These are phyloP conservation scores for Stichodactyla mertensii DNA, from an alignment of 64 coral and sea anemone genomes.

Conservation along the genomic window DNA sequence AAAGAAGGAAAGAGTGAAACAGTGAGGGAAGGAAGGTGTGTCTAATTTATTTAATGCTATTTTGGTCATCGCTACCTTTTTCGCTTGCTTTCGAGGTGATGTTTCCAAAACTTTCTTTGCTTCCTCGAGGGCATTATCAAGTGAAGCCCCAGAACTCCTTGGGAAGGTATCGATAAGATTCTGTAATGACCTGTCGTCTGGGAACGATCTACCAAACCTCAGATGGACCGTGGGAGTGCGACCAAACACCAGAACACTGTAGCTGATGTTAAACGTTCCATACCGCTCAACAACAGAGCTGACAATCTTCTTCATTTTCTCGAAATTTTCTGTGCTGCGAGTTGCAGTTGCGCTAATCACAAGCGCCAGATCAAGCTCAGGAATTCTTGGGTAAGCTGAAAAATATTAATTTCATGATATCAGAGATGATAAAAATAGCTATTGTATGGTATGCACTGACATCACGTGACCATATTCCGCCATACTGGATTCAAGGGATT, in stretches of 20 bases:
- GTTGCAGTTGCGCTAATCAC: slow-evolving; percentile 31
- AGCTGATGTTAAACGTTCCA: slow-evolving; percentile 41
- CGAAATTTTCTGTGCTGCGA: slow-evolving; percentile 1
- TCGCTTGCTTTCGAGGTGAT: slow-evolving; percentile 23
- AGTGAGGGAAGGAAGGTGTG: neutral
- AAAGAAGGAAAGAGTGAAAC: neutral
- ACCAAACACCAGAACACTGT: slow-evolving; percentile 39
- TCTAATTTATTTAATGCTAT: too few relatives aligned
- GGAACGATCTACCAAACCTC: slow-evolving; percentile 33
- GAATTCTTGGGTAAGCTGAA: slow-evolving; percentile 28
- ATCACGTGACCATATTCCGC: too few relatives aligned
- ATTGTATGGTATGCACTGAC: too few relatives aligned
- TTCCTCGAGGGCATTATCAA: slow-evolving; percentile 29
- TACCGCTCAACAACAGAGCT: slow-evolving; percentile 20
- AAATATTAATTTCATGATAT: neutral
- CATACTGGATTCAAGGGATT: too few relatives aligned
- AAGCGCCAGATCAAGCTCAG: slow-evolving; percentile 44
- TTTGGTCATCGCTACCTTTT: slow-evolving; percentile 16
- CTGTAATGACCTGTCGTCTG: slow-evolving; percentile 12
- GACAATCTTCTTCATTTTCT: slow-evolving; percentile 45
- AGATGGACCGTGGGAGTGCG: slow-evolving; percentile 8
- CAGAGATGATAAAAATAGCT: too few relatives aligned
- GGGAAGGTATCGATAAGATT: neutral
- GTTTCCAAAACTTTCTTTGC: slow-evolving; percentile 36
- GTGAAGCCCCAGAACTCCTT: neutral